Evolutionary conservation across 2,888 invertebrate species (phyloP), one percentile per base, ranked within the genome.

Genomic region (Protonemura montana): DNA sequence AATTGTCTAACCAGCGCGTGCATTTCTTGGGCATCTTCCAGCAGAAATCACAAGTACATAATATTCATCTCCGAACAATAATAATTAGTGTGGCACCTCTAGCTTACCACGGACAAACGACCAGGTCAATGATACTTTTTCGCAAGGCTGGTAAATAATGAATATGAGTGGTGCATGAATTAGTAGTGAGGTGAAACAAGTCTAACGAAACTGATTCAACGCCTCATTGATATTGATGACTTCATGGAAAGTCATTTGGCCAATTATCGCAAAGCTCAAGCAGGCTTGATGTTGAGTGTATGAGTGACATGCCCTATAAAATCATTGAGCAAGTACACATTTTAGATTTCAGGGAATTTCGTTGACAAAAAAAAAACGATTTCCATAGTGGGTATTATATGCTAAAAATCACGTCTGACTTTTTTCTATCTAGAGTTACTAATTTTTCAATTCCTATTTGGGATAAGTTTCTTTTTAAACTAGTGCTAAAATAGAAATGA

Each of bases 1-100:
- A 59, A 59, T 59, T 59, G 59, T 59, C 21, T n/a, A n/a, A n/a
- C 59, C 21, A 1, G 16, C 16, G 59, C 59, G 35, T 59, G 1
- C 7, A 59, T 59, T 59, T 59, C 59, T 59, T 59, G 59, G 59
- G 59, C 59, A 59, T 59, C 59, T 59, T 59, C 59, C 59, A 59
- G 59, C 59, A 59, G 21, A 59, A 10, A 59, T 59, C 59, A 21
- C 59, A 2, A 21, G 59, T 59, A 59, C 59, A 59, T 59, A 13
- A 59, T 59, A 1, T 35, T 59, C 59, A 59, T 59, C 59, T 59
- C 21, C 59, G 59, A 59, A 59, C 59, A 59, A 59, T 59, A 59
- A 16, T 59, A 59, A 59, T 59, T 59, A 21, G 35, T 35, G 35
- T 35, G 35, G 10, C 35, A 35, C 35, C 35, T 35, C 35, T 21